A percentile compares a stretch with the other conserved stretches of the same genome.
Conservation (phyloP, 2,888 invertebrate species). For the Ormyrus labotus region DNA sequence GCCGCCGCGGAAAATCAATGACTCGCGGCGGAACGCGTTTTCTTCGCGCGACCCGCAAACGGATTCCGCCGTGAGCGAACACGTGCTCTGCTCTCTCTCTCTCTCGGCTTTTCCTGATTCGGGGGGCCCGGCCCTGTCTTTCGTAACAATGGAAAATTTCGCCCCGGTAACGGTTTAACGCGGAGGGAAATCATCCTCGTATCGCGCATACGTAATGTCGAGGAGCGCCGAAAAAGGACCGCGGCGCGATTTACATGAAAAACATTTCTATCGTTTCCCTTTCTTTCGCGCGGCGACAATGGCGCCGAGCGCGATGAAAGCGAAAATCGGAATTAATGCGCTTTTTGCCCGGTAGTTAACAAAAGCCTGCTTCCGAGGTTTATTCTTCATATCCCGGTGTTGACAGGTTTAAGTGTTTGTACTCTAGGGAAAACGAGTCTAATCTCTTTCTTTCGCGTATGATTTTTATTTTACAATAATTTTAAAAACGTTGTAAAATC, state of each 20-base stretch:
- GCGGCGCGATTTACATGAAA: no score
- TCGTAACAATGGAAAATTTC: constrained; percentile 42
- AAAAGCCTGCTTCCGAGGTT: no score
- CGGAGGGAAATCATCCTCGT: constrained; percentile 35
- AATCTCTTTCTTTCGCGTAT: no score
- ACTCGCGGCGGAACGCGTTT: constrained; percentile 9
- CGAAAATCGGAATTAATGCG: no score
- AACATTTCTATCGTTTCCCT: no score
- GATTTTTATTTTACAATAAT: no score
- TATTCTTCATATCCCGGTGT: no score
- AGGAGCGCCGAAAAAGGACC: not conserved
- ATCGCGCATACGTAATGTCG: constrained; percentile 8
- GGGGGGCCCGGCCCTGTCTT: constrained; percentile 1
- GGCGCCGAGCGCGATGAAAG: no score
- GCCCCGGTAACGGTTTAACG: constrained; percentile 26
- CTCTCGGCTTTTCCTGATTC: not conserved
- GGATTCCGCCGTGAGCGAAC: constrained; percentile 27
- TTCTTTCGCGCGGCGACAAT: not conserved
- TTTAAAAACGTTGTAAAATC: no score
- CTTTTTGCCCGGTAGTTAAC: no score
- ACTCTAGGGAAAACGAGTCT: no score
- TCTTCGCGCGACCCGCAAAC: not conserved
- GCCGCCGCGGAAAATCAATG: constrained; percentile 36
- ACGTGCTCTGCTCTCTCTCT: not conserved
- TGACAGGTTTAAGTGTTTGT: no score